Percentiles rank a stretch among this genome's conserved stretches.
Conservation (phyloP, 2,888 invertebrate genomes). For the Xanthia togata region DNA sequence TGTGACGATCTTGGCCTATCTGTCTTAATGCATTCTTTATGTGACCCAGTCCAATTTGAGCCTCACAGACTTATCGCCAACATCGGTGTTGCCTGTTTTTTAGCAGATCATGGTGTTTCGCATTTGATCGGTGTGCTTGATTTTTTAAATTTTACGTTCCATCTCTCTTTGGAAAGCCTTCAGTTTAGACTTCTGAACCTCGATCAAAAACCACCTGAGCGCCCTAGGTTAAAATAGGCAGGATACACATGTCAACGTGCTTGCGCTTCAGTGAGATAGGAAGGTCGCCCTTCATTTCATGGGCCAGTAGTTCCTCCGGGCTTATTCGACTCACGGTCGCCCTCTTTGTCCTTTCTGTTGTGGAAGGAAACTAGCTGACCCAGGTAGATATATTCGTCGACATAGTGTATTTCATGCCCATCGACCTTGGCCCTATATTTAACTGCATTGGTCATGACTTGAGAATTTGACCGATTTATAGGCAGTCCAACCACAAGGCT, state of each 20-base stretch:
- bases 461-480: background rate
- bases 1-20: background rate
- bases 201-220: background rate
- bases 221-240: background rate
- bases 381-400: background rate
- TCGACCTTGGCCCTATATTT: background rate
- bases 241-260: background rate
- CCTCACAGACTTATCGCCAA: background rate
- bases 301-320: background rate
- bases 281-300: background rate
- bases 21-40: background rate
- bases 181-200: background rate
- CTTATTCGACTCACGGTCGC: background rate
- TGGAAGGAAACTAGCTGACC: background rate
- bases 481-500: background rate
- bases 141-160: background rate
- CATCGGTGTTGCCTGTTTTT: background rate
- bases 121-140: background rate
- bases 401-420: background rate
- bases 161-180: background rate
- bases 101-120: background rate
- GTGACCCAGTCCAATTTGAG: background rate
- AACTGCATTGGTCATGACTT: background rate
- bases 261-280: background rate
- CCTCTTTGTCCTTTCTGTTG: background rate